Percentiles rank a stretch among this genome's conserved stretches.
Evolutionary conservation across 2,888 invertebrate genomes (phyloP).

Genomic region (Dasysyrphus albostriatus): DNA sequence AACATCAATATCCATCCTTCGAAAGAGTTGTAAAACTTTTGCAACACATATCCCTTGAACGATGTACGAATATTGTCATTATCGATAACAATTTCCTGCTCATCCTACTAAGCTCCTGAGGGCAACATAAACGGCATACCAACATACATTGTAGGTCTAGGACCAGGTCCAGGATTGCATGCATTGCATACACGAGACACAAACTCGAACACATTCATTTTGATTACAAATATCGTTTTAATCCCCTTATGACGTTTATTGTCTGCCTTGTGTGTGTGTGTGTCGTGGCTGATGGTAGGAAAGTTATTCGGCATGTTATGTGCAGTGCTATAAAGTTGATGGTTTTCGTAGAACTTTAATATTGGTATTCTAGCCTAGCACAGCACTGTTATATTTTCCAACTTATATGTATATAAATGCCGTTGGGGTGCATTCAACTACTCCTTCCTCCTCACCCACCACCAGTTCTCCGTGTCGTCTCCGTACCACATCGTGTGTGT

Average conservation of each 20-base stretch:
- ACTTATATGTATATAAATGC: neutral
- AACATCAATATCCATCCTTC: conserved; percentile 50
- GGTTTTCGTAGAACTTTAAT: conserved; percentile 51
- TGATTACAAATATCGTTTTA: conserved; percentile 75
- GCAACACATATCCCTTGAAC: conserved; percentile 70
- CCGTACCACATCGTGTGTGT: neutral
- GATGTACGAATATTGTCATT: conserved; percentile 72
- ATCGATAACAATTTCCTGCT: conserved; percentile 64
- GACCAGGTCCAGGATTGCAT: neutral
- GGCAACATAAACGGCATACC: conserved; percentile 10
- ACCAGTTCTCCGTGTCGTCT: neutral
- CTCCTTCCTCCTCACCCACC: neutral
- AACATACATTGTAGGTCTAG: neutral
- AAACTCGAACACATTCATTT: conserved; percentile 56
- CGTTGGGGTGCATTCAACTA: conserved; percentile 59
- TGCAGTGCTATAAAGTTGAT: neutral
- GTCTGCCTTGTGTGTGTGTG: conserved; percentile 44
- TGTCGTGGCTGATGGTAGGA: neutral
- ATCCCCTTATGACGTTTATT: conserved; percentile 73
- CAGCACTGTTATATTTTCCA: neutral
- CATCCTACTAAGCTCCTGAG: conserved; percentile 48
- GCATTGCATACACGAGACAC: neutral
- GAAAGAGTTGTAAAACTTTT: conserved; percentile 64
- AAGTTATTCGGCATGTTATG: neutral
- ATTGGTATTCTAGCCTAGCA: conserved; percentile 14